Conservation (phyloP, 2,797 vertebrate species). For the Platalea minor region DNA sequence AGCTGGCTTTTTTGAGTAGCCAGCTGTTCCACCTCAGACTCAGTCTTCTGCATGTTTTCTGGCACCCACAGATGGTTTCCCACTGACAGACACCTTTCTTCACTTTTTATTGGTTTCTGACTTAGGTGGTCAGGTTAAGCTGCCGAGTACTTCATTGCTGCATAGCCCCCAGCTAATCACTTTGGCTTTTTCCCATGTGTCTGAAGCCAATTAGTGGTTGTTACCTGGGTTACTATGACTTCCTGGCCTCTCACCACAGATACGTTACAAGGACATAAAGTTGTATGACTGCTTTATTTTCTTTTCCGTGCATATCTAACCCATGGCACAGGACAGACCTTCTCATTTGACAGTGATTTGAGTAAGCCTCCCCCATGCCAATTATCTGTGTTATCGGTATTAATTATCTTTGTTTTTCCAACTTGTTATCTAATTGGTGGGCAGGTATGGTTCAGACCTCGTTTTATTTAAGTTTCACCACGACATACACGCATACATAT, state of each 20-base stretch:
- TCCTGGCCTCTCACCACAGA: neutral
- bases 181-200: neutral
- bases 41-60: neutral
- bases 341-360: neutral
- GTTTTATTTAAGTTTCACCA: neutral
- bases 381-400: neutral
- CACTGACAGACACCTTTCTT: neutral
- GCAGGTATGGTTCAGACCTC: neutral
- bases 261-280: neutral
- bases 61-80: neutral
- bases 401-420: neutral
- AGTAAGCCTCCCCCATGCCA: neutral
- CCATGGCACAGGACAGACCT: neutral
- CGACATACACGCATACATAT: too few species aligned
- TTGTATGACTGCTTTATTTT: neutral
- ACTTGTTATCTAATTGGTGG: neutral
- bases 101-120: neutral
- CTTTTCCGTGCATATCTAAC: neutral
- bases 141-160: neutral
- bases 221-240: neutral
- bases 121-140: neutral
- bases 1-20: neutral
- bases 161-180: rapidly evolving
- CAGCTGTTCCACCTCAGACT: neutral
- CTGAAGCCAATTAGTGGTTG: neutral